Base-by-base conservation (phyloP, 2,113 vertebrate genomes). In the Hirundichthys speculiger region DNA sequence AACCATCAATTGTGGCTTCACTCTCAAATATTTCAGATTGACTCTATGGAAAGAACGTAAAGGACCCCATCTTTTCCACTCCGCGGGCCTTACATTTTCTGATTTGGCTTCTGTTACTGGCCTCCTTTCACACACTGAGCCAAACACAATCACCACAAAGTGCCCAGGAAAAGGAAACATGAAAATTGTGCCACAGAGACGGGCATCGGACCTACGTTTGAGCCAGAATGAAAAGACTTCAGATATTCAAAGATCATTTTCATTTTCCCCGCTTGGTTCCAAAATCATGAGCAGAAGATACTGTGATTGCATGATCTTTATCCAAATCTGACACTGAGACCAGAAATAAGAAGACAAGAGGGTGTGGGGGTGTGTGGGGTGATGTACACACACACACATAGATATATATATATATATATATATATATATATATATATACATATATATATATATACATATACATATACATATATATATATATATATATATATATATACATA, bases 1-100 rank as follows among this genome's bases (percentile, higher is more conserved):
- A 90, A 86, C 86, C 83, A 83, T 81, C 86, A 90, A 90, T 88
- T 87, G 83, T 88, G 88, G 87, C 87, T 91, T 85, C 61, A 66
- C 61, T 89, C 73, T 82, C 61, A 84, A 90, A 92, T 90, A 90
- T 86, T 83, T 86, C 45, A 79, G 70, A 88, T 88, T 64, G 87
- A 79, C 84, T 82, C 72, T 82, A 90, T 88, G 90, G 90, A 93
- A 92, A 80, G 91, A 92, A 93, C 88, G 90, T 73, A 72, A 80
- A 82, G 88, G 85, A 91, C 69, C 80, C 86, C 80, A 58, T 84
- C 75, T 82, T 88, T 89, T 78, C 79, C 84, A 65, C 58, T 73
- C 73, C 30, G 48, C 3, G 45, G 2, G 71, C 61, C 61, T 69
- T 60, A 55, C 62, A 68, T 69, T 78, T 78, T 63, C 77, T 30